Base-by-base conservation (phyloP, 2,888 invertebrate genomes). In the Keiferia lycopersicella region DNA sequence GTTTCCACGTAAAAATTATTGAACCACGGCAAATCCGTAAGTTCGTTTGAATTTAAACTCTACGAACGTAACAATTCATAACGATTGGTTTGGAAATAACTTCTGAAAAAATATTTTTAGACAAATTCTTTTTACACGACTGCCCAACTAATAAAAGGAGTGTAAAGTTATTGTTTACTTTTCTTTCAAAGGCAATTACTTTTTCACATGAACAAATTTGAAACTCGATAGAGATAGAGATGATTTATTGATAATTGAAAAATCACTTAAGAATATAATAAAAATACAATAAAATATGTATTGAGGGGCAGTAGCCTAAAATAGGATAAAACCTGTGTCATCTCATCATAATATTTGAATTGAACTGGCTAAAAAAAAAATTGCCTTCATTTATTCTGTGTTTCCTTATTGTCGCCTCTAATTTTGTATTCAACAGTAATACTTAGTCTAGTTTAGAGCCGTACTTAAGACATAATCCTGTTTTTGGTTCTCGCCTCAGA, bases 401-500 rank as follows among this genome's bases (percentile, higher is more conserved):
- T n/a, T n/a, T n/a, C n/a, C n/a, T n/a, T 41, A 41, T 41, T 41
- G 41, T 41, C n/a, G 45, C 45, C 16, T 45, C 16, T 45, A 45
- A 45, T 45, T 41, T 12, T 14, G 41, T 41, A 45, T 45, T 45
- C n/a, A n/a, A 45, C 45, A 45, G 16, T 45, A 53, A 53, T 22
- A 22, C 51, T 22, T 22, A 22, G 22, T 53, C 51, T 60, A 58
- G 30, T 38, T 61, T 61, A 51, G 56, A 30, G 11, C 16, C 34
- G 30, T 26, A 56, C 56, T 56, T 56, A 34, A n/a, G 30, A 56
- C 56, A 45, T 60, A 60, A 60, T 60, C 60, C 60, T 50, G 34
- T 41, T 34, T 61, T 53, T 18, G 20, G 20, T 39, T 20, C 12
- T 39, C 50, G 64, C 26, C 61, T 56, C 26, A 45, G 68, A 72